Evolutionary conservation across 1,140 invertebrate genomes (phyloP).

Genomic region (Procambarus virginalis): DNA sequence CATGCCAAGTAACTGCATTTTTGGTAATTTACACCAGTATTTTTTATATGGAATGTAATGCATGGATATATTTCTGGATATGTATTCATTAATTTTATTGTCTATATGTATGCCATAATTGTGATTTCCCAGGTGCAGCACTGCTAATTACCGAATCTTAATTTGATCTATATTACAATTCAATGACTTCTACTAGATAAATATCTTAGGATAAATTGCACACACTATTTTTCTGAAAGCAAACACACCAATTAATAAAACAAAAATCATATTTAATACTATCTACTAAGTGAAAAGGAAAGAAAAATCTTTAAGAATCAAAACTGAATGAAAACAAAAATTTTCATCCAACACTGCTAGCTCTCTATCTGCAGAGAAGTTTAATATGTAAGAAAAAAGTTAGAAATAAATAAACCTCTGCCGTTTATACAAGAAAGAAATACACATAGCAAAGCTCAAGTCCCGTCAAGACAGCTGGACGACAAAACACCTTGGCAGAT

Average conservation of each 20-base stretch:
- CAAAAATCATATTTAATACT: not conserved
- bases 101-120: not conserved
- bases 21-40: not conserved
- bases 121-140: not conserved
- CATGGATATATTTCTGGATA: not conserved
- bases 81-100: not conserved
- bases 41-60: not conserved
- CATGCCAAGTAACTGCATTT: not conserved
- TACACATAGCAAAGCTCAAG: not conserved
- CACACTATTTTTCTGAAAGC: not conserved
- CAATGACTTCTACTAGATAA: not conserved
- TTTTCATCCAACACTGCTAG: not conserved
- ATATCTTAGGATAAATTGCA: not conserved
- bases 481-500: not conserved
- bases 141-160: not conserved
- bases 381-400: not conserved
- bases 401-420: not conserved
- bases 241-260: not conserved
- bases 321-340: not conserved
- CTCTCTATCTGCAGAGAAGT: not conserved
- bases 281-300: not conserved
- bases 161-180: not conserved
- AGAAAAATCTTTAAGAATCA: not conserved
- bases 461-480: not conserved
- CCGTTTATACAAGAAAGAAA: not conserved